These are phyloP conservation scores for Hyposoter dolosus DNA, from an alignment of 2,888 invertebrate genomes.

Conservation along the genomic window DNA sequence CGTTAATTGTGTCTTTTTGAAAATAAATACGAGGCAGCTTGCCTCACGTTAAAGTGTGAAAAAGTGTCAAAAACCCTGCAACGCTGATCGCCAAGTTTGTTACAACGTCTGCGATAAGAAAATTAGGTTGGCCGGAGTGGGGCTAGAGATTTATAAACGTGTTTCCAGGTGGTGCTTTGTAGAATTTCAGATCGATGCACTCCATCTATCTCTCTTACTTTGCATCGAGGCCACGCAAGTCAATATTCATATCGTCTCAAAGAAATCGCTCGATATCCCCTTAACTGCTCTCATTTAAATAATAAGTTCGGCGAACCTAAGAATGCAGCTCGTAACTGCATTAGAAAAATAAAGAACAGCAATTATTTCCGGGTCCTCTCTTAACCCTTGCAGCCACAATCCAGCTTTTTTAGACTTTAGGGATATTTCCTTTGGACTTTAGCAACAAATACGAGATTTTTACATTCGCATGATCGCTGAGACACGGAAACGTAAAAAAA, in stretches of 20 bases:
- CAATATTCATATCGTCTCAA: slow-evolving; percentile 44
- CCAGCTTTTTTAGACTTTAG: no score
- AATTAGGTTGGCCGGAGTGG: slow-evolving; percentile 48
- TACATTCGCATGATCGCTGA: no score
- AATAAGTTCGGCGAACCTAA: background rate
- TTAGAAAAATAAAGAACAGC: background rate
- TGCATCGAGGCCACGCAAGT: slow-evolving; percentile 43
- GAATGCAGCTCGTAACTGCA: background rate
- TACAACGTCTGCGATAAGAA: slow-evolving; percentile 60
- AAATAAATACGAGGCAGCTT: background rate
- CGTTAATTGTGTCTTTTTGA: background rate
- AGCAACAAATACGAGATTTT: no score
- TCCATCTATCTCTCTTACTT: slow-evolving; percentile 40
- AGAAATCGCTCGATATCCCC: slow-evolving; percentile 42
- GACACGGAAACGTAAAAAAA: no score
- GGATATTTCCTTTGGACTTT: no score
- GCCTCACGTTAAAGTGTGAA: background rate
- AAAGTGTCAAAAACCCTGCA: slow-evolving; percentile 30
- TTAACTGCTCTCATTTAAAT: background rate
- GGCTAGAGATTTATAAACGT: slow-evolving; percentile 55
- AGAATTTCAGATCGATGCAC: slow-evolving; percentile 67
- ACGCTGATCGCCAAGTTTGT: slow-evolving; percentile 30
- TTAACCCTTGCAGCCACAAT: background rate
- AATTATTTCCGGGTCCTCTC: background rate
- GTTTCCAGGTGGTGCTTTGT: slow-evolving; percentile 66